Evolutionary conservation across 1,140 invertebrate species (phyloP), one percentile per base, ranked within the genome.

Genomic region (Chlorops oryzae): DNA sequence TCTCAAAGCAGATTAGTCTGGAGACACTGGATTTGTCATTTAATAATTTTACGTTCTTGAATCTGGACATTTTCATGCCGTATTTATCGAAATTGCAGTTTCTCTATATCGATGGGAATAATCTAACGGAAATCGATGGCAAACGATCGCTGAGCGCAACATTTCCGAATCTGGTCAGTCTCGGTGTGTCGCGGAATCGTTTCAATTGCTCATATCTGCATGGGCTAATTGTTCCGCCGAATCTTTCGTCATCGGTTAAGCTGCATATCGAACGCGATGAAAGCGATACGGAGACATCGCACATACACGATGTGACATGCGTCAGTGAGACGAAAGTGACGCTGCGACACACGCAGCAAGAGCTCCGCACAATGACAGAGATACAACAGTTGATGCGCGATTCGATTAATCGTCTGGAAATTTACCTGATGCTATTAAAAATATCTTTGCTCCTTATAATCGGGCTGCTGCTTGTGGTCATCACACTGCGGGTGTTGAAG

Each of bases 181-280:
- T 72, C 38, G 68, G 69, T 10, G 51, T 72, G 0, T 69, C 65
- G 0, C 43, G 55, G 3, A 72, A 71, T 38, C 62, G 51, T 22
- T 72, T 71, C 21, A 72, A 72, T 22, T 72, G 69, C 18, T 60
- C 63, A 13, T 71, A 71, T 18, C 50, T 72, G 40, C 64, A 69
- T 18, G 56, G 55, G 39, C 40, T 71, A 24, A 50, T 72, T 2
- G 59, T 66, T 10, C 54, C 63, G 0, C 64, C 69, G 0, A 59
- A 55, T 22, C 45, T 69, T 2, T 45, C 28, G 9, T 57, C 61
- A 1, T 47, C 56, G 0, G 63, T 69, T 5, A 21, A 32, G 12
- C 47, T 71, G 23, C 58, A 66, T 27, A 68, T 70, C 9, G 68
- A 71, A 20, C 63, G 62, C 6, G 67, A 66, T n/a, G 21, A 35